A percentile compares a stretch with the other conserved stretches of the same genome.
phyloP scores from a whole-genome alignment of 2,888 invertebrate genomes.

The Orthosia gracilis region DNA sequence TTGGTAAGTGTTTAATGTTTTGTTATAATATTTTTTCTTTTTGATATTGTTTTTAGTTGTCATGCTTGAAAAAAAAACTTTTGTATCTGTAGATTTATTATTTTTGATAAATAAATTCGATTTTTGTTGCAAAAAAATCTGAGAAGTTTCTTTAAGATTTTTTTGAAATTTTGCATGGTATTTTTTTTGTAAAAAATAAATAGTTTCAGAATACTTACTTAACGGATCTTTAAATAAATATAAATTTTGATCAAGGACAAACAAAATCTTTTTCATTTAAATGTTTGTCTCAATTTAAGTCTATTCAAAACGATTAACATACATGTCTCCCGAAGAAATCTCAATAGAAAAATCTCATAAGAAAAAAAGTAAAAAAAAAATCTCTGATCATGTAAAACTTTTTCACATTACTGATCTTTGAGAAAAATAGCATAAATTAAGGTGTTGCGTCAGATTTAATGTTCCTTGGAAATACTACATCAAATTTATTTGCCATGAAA shows the following conservation, averaged over 20 bases:
- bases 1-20: constrained; percentile 47
- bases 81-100: too few relatives aligned
- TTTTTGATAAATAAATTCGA: too few relatives aligned
- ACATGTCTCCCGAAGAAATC: background rate
- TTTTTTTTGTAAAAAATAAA: background rate
- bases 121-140: too few relatives aligned
- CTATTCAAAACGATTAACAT: background rate
- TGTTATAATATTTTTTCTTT: background rate
- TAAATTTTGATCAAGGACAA: background rate
- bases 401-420: background rate
- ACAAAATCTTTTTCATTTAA: background rate
- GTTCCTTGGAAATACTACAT: constrained; percentile 44
- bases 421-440: constrained; percentile 18
- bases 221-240: background rate
- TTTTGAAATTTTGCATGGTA: background rate
- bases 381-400: background rate
- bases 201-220: background rate
- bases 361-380: background rate
- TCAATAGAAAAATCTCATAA: background rate
- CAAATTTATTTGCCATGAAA: constrained; percentile 53
- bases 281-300: background rate
- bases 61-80: background rate
- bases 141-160: background rate
- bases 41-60: background rate
- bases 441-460: constrained; percentile 10